Conservation (phyloP, 2,113 vertebrate genomes). For the Nothoprocta perdicaria region DNA sequence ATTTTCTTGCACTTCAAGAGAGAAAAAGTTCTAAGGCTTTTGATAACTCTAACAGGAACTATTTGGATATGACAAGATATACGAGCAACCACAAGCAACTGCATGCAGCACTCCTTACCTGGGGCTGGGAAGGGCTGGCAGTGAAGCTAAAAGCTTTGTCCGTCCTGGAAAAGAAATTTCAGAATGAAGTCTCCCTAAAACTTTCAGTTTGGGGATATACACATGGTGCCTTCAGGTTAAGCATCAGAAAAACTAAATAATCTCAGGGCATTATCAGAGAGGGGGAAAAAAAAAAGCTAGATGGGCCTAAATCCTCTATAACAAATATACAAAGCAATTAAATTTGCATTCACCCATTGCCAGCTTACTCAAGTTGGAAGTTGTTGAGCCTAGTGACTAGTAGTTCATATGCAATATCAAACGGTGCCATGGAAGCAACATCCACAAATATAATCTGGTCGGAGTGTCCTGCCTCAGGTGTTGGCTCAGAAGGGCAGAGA, state of each 20-base stretch:
- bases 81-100: neutral
- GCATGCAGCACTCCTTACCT: constrained; percentile 68
- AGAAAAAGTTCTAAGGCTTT: neutral
- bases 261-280: neutral
- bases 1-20: neutral
- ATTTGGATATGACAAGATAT: neutral
- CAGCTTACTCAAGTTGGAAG: constrained; percentile 82
- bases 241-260: neutral
- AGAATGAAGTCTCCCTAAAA: neutral
- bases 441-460: constrained; percentile 81
- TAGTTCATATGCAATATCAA: constrained; percentile 74
- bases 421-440: constrained; percentile 80
- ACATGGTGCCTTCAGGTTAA: neutral
- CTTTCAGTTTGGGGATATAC: neutral
- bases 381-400: constrained; percentile 77
- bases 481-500: constrained; percentile 80
- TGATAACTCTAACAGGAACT: neutral
- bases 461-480: constrained; percentile 67
- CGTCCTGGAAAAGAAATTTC: constrained; percentile 73
- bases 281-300: neutral
- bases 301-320: neutral
- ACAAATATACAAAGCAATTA: neutral
- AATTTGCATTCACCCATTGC: neutral
- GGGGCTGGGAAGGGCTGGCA: constrained; percentile 85
- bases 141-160: constrained; percentile 78